Evolutionary conservation across 1,140 invertebrate species (phyloP).

Genomic region (Apocrypta bakeri): DNA sequence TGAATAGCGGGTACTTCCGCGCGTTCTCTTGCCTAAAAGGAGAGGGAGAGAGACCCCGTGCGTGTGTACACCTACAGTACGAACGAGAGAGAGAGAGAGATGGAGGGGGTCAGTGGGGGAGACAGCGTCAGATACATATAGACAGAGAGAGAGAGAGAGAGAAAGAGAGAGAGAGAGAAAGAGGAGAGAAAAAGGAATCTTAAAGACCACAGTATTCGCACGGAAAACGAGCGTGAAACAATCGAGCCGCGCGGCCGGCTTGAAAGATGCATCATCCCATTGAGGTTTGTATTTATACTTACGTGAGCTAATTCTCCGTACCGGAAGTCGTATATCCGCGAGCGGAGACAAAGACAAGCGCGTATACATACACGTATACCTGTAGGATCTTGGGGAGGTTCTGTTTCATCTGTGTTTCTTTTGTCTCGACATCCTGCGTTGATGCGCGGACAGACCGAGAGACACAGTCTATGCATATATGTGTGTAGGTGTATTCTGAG

Average conservation of each 20-base stretch:
- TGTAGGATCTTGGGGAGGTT: conserved; percentile 58
- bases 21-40: background rate
- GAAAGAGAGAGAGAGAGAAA: background rate
- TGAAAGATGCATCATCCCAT: conserved; percentile 72
- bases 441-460: conserved; percentile 4
- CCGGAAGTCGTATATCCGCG: conserved; percentile 74
- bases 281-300: conserved; percentile 57
- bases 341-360: conserved; percentile 70
- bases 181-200: background rate
- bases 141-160: background rate
- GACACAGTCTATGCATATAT: conserved; percentile 38
- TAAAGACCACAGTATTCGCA: conserved; percentile 51
- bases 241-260: conserved; percentile 56
- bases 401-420: conserved; percentile 72
- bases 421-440: conserved; percentile 73
- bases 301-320: conserved; percentile 57
- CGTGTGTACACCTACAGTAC: no score
- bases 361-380: conserved; percentile 56
- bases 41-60: no score
- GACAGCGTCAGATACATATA: background rate
- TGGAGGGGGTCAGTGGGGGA: no score
- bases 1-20: conserved; percentile 49
- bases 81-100: no score
- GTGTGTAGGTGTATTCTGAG: conserved; percentile 68
- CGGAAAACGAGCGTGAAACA: conserved; percentile 53